Base-by-base conservation (phyloP, 2,113 vertebrate species). In the Lycocorax pyrrhopterus region DNA sequence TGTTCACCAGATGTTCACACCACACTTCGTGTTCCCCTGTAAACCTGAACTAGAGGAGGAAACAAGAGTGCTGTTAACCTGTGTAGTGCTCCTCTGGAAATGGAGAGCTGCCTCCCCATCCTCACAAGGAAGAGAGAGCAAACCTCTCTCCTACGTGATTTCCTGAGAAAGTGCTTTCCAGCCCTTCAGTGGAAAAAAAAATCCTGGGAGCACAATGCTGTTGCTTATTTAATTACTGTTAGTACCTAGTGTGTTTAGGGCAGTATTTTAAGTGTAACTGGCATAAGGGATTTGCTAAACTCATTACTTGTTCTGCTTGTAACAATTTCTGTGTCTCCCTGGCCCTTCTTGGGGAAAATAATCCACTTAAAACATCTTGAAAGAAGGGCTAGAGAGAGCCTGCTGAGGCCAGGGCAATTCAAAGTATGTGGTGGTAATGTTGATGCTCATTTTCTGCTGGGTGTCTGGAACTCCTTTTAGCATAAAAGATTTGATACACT, bases 181-280 rank as follows among this genome's bases (percentile, higher is more conserved):
- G 39, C 35, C 39, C 59, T 89, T 80, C 62, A n/a, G 3, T n/a
- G 66, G 46, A 15, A 72, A 79, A 72, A 72, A 74, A 41, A 66
- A 12, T 91, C 43, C 39, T 84, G n/a, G 35, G 51, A 80, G 67
- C 35, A 35, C 39, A 29, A 7, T 47, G 33, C 37, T 83, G 43
- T 53, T 85, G 63, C 63, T 87, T 60, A 76, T 93, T 91, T 93
- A 90, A 93, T 94, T 85, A 35, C 63, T 56, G 60, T 79, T 72
- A 49, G 60, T 32, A 9, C 17, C 23, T 68, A 11, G 67, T 30
- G 39, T 14, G 49, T 88, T 94, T 80, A 62, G 78, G 75, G 84
- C 75, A 77, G 84, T 49, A 10, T 89, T 95, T 89, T 58, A 76
- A 93, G 62, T 51, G 51, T 55, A 87, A 46, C 63, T 55, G 53